Conservation (phyloP, 2,888 invertebrate genomes). For the Apoderus coryli region DNA sequence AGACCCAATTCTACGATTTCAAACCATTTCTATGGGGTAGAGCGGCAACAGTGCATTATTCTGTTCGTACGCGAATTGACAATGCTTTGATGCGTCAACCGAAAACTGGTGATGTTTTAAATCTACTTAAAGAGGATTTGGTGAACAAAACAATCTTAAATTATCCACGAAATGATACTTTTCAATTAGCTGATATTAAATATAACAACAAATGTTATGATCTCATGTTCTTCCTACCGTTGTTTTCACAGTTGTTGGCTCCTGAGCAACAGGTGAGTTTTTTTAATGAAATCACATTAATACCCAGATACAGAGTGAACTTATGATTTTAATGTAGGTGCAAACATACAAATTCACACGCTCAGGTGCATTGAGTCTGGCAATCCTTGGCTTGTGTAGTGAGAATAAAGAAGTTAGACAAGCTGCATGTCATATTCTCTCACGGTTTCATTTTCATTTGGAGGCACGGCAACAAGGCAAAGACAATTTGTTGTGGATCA, state of each 20-base stretch:
- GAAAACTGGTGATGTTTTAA: constrained; percentile 55
- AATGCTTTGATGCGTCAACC: constrained; percentile 56
- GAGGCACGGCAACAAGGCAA: constrained; percentile 50
- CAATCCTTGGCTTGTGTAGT: constrained; percentile 56
- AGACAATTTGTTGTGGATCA: constrained; percentile 50
- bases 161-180: constrained; percentile 39
- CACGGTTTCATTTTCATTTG: constrained; percentile 58
- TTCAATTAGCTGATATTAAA: too few relatives aligned
- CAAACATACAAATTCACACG: constrained; percentile 54
- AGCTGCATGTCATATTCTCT: constrained; percentile 58
- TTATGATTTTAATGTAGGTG: too few relatives aligned
- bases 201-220: constrained; percentile 65
- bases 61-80: constrained; percentile 43
- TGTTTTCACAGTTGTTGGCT: constrained; percentile 58
- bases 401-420: constrained; percentile 49
- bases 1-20: constrained; percentile 29
- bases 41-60: constrained; percentile 64
- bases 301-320: too few relatives aligned
- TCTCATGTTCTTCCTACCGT: constrained; percentile 65
- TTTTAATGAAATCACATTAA: too few relatives aligned
- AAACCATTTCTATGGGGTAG: constrained; percentile 75
- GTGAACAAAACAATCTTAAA: constrained; percentile 52
- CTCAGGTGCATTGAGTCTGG: constrained; percentile 50
- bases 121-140: constrained; percentile 48
- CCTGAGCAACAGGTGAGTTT: constrained; percentile 61